Evolutionary conservation across 2,888 invertebrate species (phyloP), one percentile per base, ranked within the genome.

Genomic region (Cylloceria caligata): DNA sequence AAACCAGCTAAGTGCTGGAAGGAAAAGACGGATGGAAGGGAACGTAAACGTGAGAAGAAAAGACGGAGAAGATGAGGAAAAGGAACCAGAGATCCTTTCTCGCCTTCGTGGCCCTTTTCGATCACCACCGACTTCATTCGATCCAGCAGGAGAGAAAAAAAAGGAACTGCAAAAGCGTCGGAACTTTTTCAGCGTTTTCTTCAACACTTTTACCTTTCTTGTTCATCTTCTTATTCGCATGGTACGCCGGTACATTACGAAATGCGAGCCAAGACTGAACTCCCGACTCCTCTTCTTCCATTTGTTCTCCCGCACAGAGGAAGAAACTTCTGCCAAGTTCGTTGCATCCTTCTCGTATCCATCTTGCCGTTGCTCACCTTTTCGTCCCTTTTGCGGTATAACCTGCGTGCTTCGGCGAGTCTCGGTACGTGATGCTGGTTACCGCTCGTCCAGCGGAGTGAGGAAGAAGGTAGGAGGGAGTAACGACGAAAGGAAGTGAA

Each of bases 31-130:
- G 68, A 65, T 45, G 62, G 76, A 81, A 52, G 76, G 67, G 71
- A 76, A 52, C 80, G 77, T 55, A 68, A 11, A 67, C 60, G 52
- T 19, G 67, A 57, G 30, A 36, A 34, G 57, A 64, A 49, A 27
- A 49, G 49, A 74, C 27, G 30, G 36, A 34, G 13, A 60, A 64
- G 52, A 77, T 11, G 42, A 52, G 74, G 52, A 74, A 65, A 74
- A 69, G 80, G 68, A 84, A 81, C 84, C 84, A 87, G 86, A 84
- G 86, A 87, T 82, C 75, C 82, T 84, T 83, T 75, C 84, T 86
- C 78, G 82, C 80, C 39, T 69, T 79, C 77, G 64, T 42, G n/a
- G 21, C 72, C 65, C 60, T 65, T 82, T 65, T 34, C 79, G 75
- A 81, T 81, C 79, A 62, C 81, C 64, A 21, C 21, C 19, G 21